Evolutionary conservation across 2,113 vertebrate genomes (phyloP).

Genomic region (Agelaius tricolor): DNA sequence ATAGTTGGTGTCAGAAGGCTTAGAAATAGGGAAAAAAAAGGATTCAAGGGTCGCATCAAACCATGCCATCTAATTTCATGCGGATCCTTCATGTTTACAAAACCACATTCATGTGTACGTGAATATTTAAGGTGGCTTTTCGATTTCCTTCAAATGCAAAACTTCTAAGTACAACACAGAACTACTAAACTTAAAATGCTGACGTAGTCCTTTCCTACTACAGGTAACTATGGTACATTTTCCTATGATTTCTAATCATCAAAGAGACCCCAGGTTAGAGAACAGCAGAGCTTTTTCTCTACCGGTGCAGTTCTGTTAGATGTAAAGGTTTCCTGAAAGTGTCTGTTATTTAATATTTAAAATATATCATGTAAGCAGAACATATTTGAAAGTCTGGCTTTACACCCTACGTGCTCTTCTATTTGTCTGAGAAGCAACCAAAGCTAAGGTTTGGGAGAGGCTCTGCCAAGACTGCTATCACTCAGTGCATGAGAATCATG

Average conservation of each 20-base stretch:
- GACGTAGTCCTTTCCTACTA: background rate
- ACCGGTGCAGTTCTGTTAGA: background rate
- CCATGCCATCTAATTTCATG: background rate
- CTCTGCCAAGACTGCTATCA: background rate
- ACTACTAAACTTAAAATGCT: background rate
- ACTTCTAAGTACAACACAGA: background rate
- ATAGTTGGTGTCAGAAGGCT: background rate
- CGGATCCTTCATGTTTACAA: background rate
- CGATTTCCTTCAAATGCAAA: background rate
- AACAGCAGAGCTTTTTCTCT: background rate
- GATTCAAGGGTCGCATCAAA: background rate
- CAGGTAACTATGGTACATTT: background rate
- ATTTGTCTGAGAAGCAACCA: background rate
- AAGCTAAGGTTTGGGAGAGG: background rate
- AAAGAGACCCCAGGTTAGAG: background rate
- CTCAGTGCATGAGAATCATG: fast-evolving
- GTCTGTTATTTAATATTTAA: background rate
- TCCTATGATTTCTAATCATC: background rate
- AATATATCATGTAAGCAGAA: background rate
- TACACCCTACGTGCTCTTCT: background rate
- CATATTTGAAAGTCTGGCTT: background rate
- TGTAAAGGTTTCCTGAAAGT: background rate
- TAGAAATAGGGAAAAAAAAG: background rate
- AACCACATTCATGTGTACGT: background rate
- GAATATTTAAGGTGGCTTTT: background rate